A percentile compares a stretch with the other conserved stretches of the same genome.
phyloP scores from a whole-genome alignment of 2,113 vertebrate genomes.

The Neolamprologus modestus region DNA sequence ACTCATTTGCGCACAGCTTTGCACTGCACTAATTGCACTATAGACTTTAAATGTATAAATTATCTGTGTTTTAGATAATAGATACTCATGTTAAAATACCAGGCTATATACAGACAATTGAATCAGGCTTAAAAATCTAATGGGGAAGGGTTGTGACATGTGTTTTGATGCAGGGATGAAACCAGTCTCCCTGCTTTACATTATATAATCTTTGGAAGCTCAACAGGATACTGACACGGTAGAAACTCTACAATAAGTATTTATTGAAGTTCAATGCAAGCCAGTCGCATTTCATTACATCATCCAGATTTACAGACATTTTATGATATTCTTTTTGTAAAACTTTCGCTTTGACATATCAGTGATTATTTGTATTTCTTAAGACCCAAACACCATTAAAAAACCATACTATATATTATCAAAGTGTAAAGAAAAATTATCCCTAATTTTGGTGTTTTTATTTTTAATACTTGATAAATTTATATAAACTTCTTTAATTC shows the following conservation, averaged over 20 bases:
- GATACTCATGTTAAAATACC: neutral
- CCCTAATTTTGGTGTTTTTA: neutral
- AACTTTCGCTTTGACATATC: neutral
- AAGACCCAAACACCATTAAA: neutral
- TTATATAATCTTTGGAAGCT: neutral
- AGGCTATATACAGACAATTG: neutral
- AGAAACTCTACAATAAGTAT: neutral
- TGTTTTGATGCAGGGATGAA: constrained; percentile 33
- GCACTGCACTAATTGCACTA: neutral
- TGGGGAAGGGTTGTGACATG: constrained; percentile 17
- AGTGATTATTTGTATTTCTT: neutral
- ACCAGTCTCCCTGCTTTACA: constrained; percentile 6
- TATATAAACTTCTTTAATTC: neutral
- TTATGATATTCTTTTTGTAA: neutral
- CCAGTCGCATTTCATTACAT: constrained; percentile 67
- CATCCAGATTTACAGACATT: constrained; percentile 28
- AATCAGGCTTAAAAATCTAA: constrained; percentile 16
- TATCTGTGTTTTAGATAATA: neutral
- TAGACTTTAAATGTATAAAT: neutral
- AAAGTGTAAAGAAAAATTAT: neutral
- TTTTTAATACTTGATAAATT: neutral
- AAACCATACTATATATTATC: neutral
- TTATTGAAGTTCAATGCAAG: constrained; percentile 67
- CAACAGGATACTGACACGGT: neutral
- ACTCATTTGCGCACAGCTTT: neutral